These are phyloP conservation scores for Eonycteris spelaea DNA, from an alignment of 2,113 vertebrate species.

Conservation along the genomic window DNA sequence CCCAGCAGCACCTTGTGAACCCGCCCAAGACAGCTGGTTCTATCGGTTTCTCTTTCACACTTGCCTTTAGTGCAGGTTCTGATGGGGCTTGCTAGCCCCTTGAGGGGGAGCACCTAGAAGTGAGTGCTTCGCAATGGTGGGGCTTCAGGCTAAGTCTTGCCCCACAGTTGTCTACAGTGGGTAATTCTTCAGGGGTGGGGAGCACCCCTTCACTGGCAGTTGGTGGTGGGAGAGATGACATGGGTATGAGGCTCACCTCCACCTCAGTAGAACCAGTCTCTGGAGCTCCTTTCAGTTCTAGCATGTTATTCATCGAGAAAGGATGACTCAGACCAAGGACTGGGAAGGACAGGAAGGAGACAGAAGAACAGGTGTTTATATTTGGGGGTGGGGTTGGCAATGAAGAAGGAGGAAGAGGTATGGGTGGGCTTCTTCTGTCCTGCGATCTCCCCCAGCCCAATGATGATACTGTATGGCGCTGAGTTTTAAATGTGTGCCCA, in stretches of 20 bases:
- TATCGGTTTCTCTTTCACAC: background rate
- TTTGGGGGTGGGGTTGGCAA: background rate
- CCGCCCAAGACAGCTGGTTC: background rate
- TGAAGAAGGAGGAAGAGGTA: background rate
- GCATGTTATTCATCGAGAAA: background rate
- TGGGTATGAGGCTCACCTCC: too few species aligned
- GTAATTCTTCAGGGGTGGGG: background rate
- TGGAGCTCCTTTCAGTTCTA: background rate
- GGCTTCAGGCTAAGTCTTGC: background rate
- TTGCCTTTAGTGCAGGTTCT: background rate
- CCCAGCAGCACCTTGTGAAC: background rate
- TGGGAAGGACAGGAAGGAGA: background rate
- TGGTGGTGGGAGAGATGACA: background rate
- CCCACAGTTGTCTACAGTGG: background rate
- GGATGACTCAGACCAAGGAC: background rate
- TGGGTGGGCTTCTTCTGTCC: background rate
- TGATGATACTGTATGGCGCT: too few species aligned
- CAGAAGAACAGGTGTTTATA: background rate
- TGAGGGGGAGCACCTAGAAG: background rate
- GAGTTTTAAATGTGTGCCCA: background rate
- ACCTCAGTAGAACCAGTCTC: background rate
- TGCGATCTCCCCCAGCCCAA: background rate
- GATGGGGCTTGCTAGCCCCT: background rate
- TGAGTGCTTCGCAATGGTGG: background rate
- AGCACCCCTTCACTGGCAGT: background rate